These are phyloP conservation scores for Numenius arquata DNA, from an alignment of 2,113 vertebrate genomes.

Conservation along the genomic window DNA sequence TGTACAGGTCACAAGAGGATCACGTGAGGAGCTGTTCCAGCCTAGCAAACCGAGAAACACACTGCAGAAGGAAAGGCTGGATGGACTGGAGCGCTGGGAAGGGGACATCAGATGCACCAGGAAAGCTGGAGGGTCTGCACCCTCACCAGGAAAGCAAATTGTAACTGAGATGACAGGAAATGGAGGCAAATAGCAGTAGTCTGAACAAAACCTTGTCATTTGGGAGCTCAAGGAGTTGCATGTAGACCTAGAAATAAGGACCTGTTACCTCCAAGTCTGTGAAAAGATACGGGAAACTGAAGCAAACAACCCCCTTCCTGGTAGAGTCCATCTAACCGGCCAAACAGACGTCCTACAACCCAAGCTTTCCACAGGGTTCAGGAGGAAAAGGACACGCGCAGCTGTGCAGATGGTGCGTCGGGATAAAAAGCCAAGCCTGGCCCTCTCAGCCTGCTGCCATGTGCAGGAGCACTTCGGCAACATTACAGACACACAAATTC, in stretches of 20 bases:
- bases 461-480: not conserved
- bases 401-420: fast-evolving
- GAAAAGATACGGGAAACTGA: not conserved
- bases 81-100: not conserved
- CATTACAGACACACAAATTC: not conserved
- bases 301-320: not conserved
- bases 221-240: not conserved
- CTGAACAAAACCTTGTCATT: not conserved
- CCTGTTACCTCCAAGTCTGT: not conserved
- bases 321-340: not conserved
- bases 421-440: not conserved
- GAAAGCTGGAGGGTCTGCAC: not conserved
- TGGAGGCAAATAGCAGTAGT: not conserved
- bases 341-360: not conserved
- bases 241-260: not conserved
- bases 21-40: fast-evolving
- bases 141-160: not conserved
- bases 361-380: too few relatives aligned
- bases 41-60: not conserved
- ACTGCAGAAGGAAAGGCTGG: not conserved
- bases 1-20: not conserved
- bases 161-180: not conserved
- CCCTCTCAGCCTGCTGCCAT: not conserved
- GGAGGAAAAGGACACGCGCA: not conserved
- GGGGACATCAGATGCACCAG: too few relatives aligned